Evolutionary conservation across 2,888 invertebrate species (phyloP), one percentile per base, ranked within the genome.

Genomic region (Silvanus unidentatus): DNA sequence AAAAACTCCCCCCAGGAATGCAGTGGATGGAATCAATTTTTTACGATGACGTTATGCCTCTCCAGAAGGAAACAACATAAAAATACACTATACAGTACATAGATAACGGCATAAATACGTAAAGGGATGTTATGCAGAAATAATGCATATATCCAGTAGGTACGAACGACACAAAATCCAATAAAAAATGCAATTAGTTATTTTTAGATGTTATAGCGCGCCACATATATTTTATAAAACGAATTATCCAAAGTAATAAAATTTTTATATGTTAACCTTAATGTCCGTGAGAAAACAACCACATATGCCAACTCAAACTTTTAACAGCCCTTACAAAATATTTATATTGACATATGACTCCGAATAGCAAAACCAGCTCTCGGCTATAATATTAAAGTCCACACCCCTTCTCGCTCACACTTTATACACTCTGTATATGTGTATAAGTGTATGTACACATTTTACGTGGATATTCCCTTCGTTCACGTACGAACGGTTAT

Each of bases 281-380:
- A 66, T 65, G 66, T 67, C 60, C 69, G 69, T 69, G 69, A 69
- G 69, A 69, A 69, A 66, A 62, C 59, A 59, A 64, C 65, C 61
- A 53, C 64, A 59, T 61, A 63, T 63, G 60, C 61, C 12, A 54
- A 54, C 59, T 60, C 55, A 54, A 60, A 56, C 55, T 59, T 60
- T 64, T 60, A 62, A 62, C 65, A 63, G 66, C 64, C 65, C 66
- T 67, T 62, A 63, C 63, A 65, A 65, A 65, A 68, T 68, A 68
- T 68, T 69, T 68, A 68, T 68, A 68, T 65, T 68, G 68, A 69
- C 69, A 68, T 60, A 68, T 68, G 66, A 66, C 65, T 69, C 65
- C 59, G 60, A 58, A 59, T 53, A 57, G 58, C 52, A 39, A 45
- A 53, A 54, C 52, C 52, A 54, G 52, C 50, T 50, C 44, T 32